Conservation (phyloP, 2,888 invertebrate species). For the Diplolepis rosae region DNA sequence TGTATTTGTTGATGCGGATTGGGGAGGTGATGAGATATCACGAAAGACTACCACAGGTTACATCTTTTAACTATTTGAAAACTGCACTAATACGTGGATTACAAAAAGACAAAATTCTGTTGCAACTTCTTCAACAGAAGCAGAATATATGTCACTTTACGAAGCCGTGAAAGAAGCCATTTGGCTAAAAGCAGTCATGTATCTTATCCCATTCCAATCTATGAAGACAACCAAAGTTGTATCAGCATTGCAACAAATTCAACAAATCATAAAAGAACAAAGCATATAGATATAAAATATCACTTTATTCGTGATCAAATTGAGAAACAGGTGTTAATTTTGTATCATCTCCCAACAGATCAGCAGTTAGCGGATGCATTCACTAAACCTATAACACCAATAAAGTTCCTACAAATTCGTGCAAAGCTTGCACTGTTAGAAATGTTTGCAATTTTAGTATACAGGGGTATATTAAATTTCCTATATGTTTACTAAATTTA, state of each 20-base stretch:
- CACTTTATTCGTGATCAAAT: constrained; percentile 47
- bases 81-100: constrained; percentile 19
- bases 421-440: neutral
- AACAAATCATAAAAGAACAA: constrained; percentile 35
- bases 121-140: constrained; percentile 10
- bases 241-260: neutral
- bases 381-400: constrained; percentile 54
- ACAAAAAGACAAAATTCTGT: constrained; percentile 27
- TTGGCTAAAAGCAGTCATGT: neutral
- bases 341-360: constrained; percentile 74
- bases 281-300: no score
- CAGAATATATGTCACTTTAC: no score
- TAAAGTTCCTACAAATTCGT: constrained; percentile 32
- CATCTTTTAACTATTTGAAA: constrained; percentile 10
- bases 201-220: neutral
- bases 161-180: constrained; percentile 20
- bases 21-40: neutral
- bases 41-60: constrained; percentile 1
- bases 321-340: constrained; percentile 71
- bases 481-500: no score
- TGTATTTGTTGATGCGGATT: constrained; percentile 1
- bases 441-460: no score
- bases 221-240: no score
- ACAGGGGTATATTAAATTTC: no score
- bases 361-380: constrained; percentile 76